A percentile compares a stretch with the other conserved stretches of the same genome.
These are phyloP conservation scores for Lepidocyrtoides sp. DNA, from an alignment of 2,888 invertebrate species.

Conservation along the genomic window DNA sequence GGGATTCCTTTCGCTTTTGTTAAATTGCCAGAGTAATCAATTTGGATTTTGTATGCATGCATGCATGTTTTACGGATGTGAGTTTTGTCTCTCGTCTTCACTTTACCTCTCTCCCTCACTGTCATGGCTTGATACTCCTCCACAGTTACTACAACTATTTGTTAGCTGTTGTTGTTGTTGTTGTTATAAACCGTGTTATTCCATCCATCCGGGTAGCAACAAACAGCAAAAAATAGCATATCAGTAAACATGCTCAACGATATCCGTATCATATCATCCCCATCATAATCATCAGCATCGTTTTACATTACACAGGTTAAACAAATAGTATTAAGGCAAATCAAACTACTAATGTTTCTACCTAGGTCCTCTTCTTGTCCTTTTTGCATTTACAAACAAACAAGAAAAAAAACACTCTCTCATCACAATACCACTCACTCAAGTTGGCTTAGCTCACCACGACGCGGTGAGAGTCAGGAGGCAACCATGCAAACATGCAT, in stretches of 20 bases:
- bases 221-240: constrained; percentile 43
- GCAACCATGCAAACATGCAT: background rate
- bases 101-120: constrained; percentile 17
- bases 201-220: constrained; percentile 72
- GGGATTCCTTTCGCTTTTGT: constrained; percentile 45
- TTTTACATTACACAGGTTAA: constrained; percentile 59
- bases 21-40: constrained; percentile 76
- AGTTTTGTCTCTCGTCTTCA: background rate
- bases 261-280: constrained; percentile 67
- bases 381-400: constrained; percentile 28
- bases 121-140: background rate
- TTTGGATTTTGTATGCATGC: constrained; percentile 69
- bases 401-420: background rate
- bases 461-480: background rate
- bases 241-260: background rate
- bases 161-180: constrained; percentile 9
- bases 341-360: constrained; percentile 38
- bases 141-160: too few species aligned
- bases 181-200: constrained; percentile 44
- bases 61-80: constrained; percentile 59
- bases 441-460: background rate
- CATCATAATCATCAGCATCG: constrained; percentile 51
- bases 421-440: constrained; percentile 2
- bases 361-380: background rate
- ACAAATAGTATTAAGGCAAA: constrained; percentile 51